Evolutionary conservation across 2,888 invertebrate genomes (phyloP).

Genomic region (Eupithecia pulchellata): DNA sequence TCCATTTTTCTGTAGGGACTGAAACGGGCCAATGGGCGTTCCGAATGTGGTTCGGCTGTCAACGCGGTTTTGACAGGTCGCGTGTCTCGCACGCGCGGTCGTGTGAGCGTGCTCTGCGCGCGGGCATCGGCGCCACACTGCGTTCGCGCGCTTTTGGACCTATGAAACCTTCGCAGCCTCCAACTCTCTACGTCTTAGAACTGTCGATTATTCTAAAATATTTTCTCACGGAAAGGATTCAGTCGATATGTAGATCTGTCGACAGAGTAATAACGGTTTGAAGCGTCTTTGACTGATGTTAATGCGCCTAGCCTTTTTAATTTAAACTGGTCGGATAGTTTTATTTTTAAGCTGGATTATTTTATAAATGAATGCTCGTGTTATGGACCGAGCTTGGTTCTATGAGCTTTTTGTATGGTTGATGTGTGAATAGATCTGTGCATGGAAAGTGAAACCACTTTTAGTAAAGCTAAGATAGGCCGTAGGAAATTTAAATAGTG

Average conservation of each 20-base stretch:
- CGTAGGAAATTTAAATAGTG: not conserved
- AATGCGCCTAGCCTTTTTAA: slow-evolving; percentile 70
- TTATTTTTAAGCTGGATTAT: slow-evolving; percentile 74
- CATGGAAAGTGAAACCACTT: slow-evolving; percentile 56
- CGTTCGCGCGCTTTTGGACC: slow-evolving; percentile 84
- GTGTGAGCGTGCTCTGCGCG: slow-evolving; percentile 81
- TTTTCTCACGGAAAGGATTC: slow-evolving; percentile 80
- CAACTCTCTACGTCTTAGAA: slow-evolving; percentile 65
- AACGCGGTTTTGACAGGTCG: slow-evolving; percentile 68
- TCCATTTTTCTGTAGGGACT: slow-evolving; percentile 59
- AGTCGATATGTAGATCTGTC: slow-evolving; percentile 66
- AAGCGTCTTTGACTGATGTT: slow-evolving; percentile 72
- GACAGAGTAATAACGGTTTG: slow-evolving; percentile 66
- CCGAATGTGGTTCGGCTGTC: slow-evolving; percentile 67
- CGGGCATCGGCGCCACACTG: slow-evolving; percentile 82
- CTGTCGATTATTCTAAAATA: slow-evolving; percentile 67
- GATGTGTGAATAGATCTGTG: slow-evolving; percentile 60
- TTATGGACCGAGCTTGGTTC: slow-evolving; percentile 72
- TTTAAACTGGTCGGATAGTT: slow-evolving; percentile 69
- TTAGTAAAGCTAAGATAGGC: not conserved
- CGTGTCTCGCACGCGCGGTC: slow-evolving; percentile 69
- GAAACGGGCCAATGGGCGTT: slow-evolving; percentile 50
- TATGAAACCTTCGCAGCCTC: slow-evolving; percentile 78
- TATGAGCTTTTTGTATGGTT: slow-evolving; percentile 66
- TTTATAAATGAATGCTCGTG: slow-evolving; percentile 69